phyloP scores from a whole-genome alignment of 2,797 vertebrate species.

The Syngnathus rostellatus region DNA sequence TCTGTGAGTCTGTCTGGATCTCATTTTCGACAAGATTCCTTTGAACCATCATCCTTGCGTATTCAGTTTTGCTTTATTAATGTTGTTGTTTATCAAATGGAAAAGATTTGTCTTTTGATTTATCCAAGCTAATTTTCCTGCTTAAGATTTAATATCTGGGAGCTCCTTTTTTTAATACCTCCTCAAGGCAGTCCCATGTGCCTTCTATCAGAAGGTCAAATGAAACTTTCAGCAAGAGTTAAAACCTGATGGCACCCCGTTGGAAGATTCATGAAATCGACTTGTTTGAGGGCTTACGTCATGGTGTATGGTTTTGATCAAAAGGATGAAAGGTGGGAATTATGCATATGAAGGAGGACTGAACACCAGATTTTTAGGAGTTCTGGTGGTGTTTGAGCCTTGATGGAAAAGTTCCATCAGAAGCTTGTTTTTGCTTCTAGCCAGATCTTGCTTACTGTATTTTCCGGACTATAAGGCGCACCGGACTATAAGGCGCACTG shows the following conservation, averaged over 20 bases:
- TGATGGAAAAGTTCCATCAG: background rate
- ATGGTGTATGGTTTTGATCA: background rate
- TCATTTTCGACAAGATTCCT: conserved; percentile 37
- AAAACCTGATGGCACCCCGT: conserved; percentile 17
- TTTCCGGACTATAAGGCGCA: no score
- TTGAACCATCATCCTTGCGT: conserved; percentile 17
- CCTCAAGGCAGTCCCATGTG: conserved; percentile 21
- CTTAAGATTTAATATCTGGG: background rate
- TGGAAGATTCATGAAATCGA: conserved; percentile 28
- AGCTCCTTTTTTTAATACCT: background rate
- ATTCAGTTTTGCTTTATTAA: background rate
- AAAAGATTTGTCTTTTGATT: background rate
- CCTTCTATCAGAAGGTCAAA: conserved; percentile 26
- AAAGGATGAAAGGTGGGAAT: background rate
- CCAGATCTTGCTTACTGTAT: background rate
- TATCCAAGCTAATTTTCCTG: background rate
- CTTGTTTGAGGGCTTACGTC: conserved; percentile 14
- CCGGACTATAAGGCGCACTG: no score
- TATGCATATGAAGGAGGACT: background rate
- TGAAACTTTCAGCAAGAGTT: conserved; percentile 33
- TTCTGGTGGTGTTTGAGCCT: background rate
- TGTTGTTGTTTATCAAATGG: background rate
- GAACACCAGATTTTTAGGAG: background rate
- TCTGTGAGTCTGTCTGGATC: conserved; percentile 23
- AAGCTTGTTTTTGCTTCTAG: background rate